Conservation (phyloP, 1,140 invertebrate genomes). For the Amphibalanus amphitrite region DNA sequence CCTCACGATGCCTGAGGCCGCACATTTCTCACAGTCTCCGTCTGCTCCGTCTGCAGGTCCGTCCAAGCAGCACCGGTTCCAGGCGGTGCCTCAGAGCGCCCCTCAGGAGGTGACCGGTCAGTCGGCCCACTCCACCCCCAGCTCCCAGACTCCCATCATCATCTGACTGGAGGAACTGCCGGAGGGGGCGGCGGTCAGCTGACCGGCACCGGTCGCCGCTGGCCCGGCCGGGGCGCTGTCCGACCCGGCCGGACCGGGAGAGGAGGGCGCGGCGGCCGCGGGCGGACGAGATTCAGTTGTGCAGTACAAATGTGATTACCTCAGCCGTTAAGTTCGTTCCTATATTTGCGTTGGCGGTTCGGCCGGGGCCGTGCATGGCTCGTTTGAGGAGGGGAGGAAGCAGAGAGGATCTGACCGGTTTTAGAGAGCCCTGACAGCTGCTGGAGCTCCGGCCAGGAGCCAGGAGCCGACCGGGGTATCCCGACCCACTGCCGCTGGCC, state of each 20-base stretch:
- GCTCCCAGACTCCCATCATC: not conserved
- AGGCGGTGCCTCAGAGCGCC: not conserved
- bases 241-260: no score
- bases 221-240: not conserved
- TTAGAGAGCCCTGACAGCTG: not conserved
- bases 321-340: not conserved
- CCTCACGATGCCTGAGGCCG: no score
- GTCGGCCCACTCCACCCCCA: not conserved
- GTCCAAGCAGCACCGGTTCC: not conserved
- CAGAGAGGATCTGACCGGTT: no score
- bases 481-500: no score
- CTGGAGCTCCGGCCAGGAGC: not conserved
- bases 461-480: not conserved
- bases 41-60: not conserved
- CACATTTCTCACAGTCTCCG: no score
- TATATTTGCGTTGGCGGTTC: not conserved
- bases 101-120: not conserved
- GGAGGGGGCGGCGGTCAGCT: no score
- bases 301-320: not conserved
- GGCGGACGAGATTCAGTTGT: not conserved
- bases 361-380: no score
- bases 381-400: no score
- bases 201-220: not conserved
- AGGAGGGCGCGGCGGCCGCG: no score
- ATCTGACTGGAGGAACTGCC: not conserved